Evolutionary conservation across 64 coral and sea anemone species (phyloP).

Genomic region (Stichodactyla mertensii): DNA sequence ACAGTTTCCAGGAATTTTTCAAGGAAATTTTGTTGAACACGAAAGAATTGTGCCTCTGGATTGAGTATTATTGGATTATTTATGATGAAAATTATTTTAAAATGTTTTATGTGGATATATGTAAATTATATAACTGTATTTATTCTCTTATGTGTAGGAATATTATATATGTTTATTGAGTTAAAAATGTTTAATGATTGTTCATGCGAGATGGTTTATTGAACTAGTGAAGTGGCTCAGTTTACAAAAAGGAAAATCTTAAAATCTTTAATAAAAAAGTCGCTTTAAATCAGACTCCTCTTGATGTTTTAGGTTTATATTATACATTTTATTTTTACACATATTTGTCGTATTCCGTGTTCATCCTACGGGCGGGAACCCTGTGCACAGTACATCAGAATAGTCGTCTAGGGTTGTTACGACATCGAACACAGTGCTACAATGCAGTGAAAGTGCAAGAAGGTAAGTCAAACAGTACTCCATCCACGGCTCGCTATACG

Average conservation of each 20-base stretch:
- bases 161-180: neutral
- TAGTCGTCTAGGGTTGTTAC: neutral
- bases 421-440: neutral
- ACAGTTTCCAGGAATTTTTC: too few relatives aligned
- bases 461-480: neutral
- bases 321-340: neutral
- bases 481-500: neutral
- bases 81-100: neutral
- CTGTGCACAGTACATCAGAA: neutral
- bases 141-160: neutral
- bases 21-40: too few relatives aligned
- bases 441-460: slow-evolving; percentile 26
- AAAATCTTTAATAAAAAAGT: neutral
- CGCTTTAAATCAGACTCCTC: neutral
- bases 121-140: neutral
- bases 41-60: neutral
- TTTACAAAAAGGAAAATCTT: neutral
- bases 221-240: neutral
- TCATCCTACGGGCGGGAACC: neutral
- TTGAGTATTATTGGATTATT: neutral
- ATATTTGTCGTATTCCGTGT: neutral
- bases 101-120: neutral
- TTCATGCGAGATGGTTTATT: neutral
- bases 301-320: neutral
- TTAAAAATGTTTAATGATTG: neutral